Percentiles rank a stretch among this genome's conserved stretches.
phyloP scores from a whole-genome alignment of 2,888 invertebrate genomes.

The Hypselothyrea guttata region DNA sequence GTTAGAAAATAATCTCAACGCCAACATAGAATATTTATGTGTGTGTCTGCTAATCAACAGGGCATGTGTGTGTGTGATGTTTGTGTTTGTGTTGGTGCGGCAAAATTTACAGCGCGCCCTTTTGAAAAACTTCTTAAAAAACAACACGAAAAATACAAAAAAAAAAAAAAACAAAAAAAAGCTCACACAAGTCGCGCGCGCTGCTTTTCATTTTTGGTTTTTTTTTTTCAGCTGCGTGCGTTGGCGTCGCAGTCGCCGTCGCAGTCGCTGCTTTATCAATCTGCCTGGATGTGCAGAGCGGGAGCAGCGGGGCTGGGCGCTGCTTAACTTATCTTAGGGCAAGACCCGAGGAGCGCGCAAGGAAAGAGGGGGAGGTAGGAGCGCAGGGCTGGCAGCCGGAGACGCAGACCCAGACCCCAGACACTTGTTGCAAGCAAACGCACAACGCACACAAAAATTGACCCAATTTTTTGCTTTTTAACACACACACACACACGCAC shows the following conservation, averaged over 20 bases:
- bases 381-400: slow-evolving; percentile 21
- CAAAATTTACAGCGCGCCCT: slow-evolving; percentile 70
- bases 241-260: slow-evolving; percentile 43
- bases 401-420: slow-evolving; percentile 45
- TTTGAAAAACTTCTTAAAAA: slow-evolving; percentile 58
- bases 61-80: slow-evolving; percentile 24
- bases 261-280: slow-evolving; percentile 62
- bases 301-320: slow-evolving; percentile 49
- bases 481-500: slow-evolving; percentile 29
- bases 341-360: no score
- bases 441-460: slow-evolving; percentile 47
- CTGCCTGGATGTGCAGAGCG: slow-evolving; percentile 13
- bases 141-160: slow-evolving; percentile 5
- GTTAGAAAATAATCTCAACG: slow-evolving; percentile 73
- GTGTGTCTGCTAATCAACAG: slow-evolving; percentile 55
- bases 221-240: slow-evolving; percentile 64
- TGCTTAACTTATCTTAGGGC: no score
- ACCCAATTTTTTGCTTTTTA: slow-evolving; percentile 56
- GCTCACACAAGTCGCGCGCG: slow-evolving; percentile 30
- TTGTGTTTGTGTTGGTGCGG: slow-evolving; percentile 42
- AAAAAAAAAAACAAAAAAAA: slow-evolving; percentile 17
- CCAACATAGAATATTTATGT: slow-evolving; percentile 40
- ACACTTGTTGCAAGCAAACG: slow-evolving; percentile 69
- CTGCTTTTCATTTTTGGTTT: slow-evolving; percentile 60
- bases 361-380: background rate